Percentiles rank a stretch among this genome's conserved stretches.
phyloP scores from a whole-genome alignment of 2,888 invertebrate species.

The Eilema caniola region DNA sequence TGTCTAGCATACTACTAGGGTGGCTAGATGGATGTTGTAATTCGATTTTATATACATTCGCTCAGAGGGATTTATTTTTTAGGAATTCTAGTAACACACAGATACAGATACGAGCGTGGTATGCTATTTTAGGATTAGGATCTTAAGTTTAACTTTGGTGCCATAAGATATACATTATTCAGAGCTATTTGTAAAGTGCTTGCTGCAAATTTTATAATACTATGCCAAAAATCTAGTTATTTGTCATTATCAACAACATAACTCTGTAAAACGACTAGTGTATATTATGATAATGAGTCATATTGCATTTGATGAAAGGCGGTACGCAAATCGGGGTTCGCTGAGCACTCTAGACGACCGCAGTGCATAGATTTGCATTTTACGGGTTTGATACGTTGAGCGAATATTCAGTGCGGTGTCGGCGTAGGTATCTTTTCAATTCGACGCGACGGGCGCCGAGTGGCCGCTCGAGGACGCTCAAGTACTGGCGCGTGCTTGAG shows the following conservation, averaged over 20 bases:
- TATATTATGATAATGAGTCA: constrained; percentile 78
- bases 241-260: constrained; percentile 64
- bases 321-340: constrained; percentile 63
- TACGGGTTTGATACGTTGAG: constrained; percentile 85
- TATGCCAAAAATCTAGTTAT: constrained; percentile 29
- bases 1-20: constrained; percentile 73
- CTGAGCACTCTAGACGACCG: constrained; percentile 81
- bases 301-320: constrained; percentile 83
- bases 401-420: constrained; percentile 85
- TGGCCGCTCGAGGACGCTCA: constrained; percentile 78
- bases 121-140: constrained; percentile 41
- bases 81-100: constrained; percentile 56
- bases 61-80: constrained; percentile 54
- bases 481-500: constrained; percentile 85
- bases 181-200: constrained; percentile 30
- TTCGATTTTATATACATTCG: constrained; percentile 73
- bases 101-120: constrained; percentile 3
- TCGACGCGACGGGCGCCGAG: constrained; percentile 80
- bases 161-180: constrained; percentile 33
- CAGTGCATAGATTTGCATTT: constrained; percentile 86
- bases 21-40: constrained; percentile 76
- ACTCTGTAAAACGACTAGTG: constrained; percentile 70
- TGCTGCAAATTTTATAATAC: constrained; percentile 27
- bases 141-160: constrained; percentile 45
- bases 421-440: constrained; percentile 85